These are phyloP conservation scores for Syngnathoides biaculeatus DNA, from an alignment of 2,113 vertebrate species.

Conservation along the genomic window DNA sequence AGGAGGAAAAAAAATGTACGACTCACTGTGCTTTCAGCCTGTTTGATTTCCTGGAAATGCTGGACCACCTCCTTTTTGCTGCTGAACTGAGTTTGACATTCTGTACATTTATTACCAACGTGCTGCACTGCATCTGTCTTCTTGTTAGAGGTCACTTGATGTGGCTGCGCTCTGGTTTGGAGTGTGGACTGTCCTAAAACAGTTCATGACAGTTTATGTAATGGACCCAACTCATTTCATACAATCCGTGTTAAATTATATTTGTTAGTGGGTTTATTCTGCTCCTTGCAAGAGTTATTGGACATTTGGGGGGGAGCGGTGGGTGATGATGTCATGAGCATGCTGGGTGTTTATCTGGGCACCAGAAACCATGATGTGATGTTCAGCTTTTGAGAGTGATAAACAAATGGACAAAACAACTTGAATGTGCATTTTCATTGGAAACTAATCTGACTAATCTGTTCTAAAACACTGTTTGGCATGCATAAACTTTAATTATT, in stretches of 20 bases:
- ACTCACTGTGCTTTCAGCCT: slow-evolving; percentile 63
- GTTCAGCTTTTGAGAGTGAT: too few relatives aligned
- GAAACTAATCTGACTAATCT: too few relatives aligned
- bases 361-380: too few relatives aligned
- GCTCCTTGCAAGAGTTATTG: too few relatives aligned
- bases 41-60: slow-evolving; percentile 84
- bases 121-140: slow-evolving; percentile 66
- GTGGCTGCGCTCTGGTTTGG: slow-evolving; percentile 24
- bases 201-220: slow-evolving; percentile 2
- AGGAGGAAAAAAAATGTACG: neutral
- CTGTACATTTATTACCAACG: slow-evolving; percentile 80
- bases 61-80: slow-evolving; percentile 81
- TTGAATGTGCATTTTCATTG: too few relatives aligned
- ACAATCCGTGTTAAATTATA: too few relatives aligned
- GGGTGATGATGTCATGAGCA: too few relatives aligned
- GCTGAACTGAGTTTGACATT: slow-evolving; percentile 85
- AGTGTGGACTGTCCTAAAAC: slow-evolving; percentile 22
- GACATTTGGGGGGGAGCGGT: too few relatives aligned
- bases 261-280: too few relatives aligned
- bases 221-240: neutral
- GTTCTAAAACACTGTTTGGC: neutral
- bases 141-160: slow-evolving; percentile 52
- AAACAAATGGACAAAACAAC: too few relatives aligned
- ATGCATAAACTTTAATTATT: neutral
- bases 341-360: too few relatives aligned